Evolutionary conservation across 2,797 vertebrate genomes (phyloP).

Genomic region (Scarus forsteni): DNA sequence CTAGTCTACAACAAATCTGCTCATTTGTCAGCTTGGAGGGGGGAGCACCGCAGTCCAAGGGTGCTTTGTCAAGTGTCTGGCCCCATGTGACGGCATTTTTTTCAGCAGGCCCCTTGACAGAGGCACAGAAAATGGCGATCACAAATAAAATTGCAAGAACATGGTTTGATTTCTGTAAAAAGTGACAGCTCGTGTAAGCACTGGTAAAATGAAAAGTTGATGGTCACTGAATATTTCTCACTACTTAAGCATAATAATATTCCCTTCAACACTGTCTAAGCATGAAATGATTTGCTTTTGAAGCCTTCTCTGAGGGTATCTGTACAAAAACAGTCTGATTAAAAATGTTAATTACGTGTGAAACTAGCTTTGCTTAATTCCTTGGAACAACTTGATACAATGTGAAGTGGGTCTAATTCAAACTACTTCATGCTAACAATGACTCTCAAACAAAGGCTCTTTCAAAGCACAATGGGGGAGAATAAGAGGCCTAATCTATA

Average conservation of each 20-base stretch:
- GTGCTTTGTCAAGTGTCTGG: too few relatives aligned
- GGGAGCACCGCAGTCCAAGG: too few relatives aligned
- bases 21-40: too few relatives aligned
- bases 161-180: too few relatives aligned
- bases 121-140: too few relatives aligned
- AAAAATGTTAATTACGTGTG: neutral
- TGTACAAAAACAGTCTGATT: neutral
- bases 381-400: neutral
- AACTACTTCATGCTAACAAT: conserved; percentile 26
- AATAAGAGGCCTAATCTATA: conserved; percentile 3
- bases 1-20: too few relatives aligned
- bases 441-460: conserved; percentile 40
- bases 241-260: neutral
- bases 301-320: neutral
- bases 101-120: too few relatives aligned
- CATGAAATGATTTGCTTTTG: neutral
- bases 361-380: neutral
- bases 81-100: too few relatives aligned
- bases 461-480: conserved; percentile 22
- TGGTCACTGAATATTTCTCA: too few relatives aligned
- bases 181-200: too few relatives aligned
- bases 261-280: neutral
- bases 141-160: too few relatives aligned
- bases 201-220: too few relatives aligned
- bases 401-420: conserved; percentile 3